Evolutionary conservation across 2,888 invertebrate genomes (phyloP), one percentile per base, ranked within the genome.

Genomic region (Tinea trinotella): DNA sequence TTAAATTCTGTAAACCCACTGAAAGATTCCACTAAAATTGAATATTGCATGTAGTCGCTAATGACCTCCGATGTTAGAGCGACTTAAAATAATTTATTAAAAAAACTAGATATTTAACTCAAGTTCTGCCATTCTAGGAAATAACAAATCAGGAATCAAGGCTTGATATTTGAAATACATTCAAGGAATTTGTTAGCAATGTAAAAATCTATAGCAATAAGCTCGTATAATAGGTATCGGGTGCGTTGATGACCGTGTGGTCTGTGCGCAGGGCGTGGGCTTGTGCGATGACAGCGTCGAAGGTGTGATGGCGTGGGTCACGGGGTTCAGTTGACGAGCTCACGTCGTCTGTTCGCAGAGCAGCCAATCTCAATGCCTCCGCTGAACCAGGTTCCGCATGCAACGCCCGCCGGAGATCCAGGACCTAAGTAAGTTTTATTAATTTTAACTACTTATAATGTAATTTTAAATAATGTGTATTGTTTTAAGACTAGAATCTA

Each of bases 321-420:
- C 74, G 65, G 65, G 73, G 66, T 62, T 66, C 59, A 64, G 65
- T 59, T 62, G 65, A 60, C 63, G 62, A 58, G 81, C 78, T 88
- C 88, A 82, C 87, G 85, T 78, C 86, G 67, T 77, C 86, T 64
- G 74, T 79, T 70, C 85, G 77, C 76, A 82, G 77, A 65, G 76
- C 72, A 63, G 78, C 88, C 87, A 78, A 84, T 75, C 76, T 88
- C 79, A 76, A 83, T 77, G 78, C 85, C 75, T 85, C 85, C 67
- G 85, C 84, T 61, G 86, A 84, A 59, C 87, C 87, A 54, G 90
- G 90, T 80, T 90, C 91, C 63, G 92, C 93, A 85, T 93, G 93
- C 81, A 93, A 90, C 73, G 92, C 92, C 79, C 92, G 90, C 85
- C 92, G 90, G 77, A 93, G 88, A 87, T 93, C 92, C 89, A 92